Evolutionary conservation across 2,888 invertebrate species (phyloP).

Genomic region (Suillia variegata): DNA sequence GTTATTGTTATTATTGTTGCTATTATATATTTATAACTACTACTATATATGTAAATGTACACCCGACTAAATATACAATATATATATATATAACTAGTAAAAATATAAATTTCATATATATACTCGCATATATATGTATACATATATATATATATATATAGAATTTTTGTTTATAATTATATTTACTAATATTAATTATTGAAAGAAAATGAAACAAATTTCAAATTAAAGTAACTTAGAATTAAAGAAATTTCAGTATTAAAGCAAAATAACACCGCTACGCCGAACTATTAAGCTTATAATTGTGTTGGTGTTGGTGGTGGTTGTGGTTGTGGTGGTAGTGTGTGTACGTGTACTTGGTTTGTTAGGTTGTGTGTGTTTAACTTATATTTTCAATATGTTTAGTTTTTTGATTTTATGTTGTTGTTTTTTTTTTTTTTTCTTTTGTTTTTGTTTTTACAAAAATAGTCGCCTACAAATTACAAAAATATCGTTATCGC

Average conservation of each 20-base stretch:
- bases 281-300: not conserved
- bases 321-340: not conserved
- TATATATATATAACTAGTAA: not conserved
- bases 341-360: not conserved
- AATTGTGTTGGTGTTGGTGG: not conserved
- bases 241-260: not conserved
- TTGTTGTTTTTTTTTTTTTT: no score
- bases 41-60: not conserved
- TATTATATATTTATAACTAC: not conserved
- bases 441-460: not conserved
- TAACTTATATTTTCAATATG: conserved; percentile 14
- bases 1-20: no score
- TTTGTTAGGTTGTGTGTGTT: conserved; percentile 16
- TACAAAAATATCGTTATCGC: not conserved
- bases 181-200: no score
- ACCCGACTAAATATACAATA: conserved; percentile 1
- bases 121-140: no score
- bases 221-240: not conserved
- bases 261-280: not conserved
- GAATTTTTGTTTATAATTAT: no score
- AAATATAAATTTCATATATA: not conserved
- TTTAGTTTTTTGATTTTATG: conserved; percentile 4
- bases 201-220: no score
- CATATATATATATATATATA: no score
- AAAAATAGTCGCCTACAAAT: not conserved